These are phyloP conservation scores for Sterna hirundo DNA, from an alignment of 2,113 vertebrate species.

Conservation along the genomic window DNA sequence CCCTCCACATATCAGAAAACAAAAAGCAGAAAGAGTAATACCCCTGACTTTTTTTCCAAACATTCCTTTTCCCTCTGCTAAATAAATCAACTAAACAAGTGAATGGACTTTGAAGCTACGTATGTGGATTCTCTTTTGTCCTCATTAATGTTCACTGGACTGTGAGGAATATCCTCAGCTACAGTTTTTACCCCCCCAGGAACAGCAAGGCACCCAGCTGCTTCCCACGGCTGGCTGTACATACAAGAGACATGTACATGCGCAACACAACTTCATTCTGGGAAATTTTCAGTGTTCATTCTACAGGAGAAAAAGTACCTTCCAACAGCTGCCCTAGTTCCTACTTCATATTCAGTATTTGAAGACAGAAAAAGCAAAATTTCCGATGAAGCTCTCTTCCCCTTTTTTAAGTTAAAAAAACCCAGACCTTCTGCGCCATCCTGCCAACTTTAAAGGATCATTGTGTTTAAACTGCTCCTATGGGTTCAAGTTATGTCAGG, in stretches of 20 bases:
- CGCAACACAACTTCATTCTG: not conserved
- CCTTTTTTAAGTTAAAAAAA: not conserved
- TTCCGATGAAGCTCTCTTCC: not conserved
- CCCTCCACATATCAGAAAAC: not conserved
- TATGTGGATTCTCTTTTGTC: not conserved
- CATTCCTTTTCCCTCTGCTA: not conserved
- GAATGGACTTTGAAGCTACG: not conserved
- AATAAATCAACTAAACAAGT: not conserved
- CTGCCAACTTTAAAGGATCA: not conserved
- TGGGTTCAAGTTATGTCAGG: too few relatives aligned
- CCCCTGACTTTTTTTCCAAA: not conserved
- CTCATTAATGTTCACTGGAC: not conserved
- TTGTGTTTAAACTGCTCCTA: not conserved
- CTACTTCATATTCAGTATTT: not conserved
- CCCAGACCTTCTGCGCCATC: not conserved
- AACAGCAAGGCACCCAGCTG: accelerated
- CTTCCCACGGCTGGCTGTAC: not conserved
- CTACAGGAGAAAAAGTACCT: not conserved
- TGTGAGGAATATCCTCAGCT: not conserved
- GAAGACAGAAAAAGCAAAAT: not conserved
- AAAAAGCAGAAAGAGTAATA: not conserved
- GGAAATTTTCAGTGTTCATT: not conserved
- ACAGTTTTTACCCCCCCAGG: not conserved
- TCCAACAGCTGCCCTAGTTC: not conserved
- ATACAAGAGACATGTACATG: not conserved